Conservation (phyloP, 1,140 invertebrate genomes). For the Leguminivora glycinivorella region DNA sequence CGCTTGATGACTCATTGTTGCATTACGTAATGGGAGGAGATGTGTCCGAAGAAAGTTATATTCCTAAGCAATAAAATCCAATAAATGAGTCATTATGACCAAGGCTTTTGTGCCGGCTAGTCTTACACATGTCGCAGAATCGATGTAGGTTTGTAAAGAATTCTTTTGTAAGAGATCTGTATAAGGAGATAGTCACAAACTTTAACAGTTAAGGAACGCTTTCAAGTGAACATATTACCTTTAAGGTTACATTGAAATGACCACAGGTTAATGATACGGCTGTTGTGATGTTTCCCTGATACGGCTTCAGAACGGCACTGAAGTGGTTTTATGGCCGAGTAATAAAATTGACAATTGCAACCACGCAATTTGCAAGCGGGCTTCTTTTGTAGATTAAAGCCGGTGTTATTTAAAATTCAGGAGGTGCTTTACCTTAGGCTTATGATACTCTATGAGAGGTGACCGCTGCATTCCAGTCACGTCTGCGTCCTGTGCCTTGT, state of each 20-base stretch:
- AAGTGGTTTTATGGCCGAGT: slow-evolving; percentile 6
- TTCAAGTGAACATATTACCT: slow-evolving; percentile 2
- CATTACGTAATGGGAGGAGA: slow-evolving; percentile 19
- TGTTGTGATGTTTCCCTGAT: slow-evolving; percentile 4
- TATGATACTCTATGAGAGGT: slow-evolving; percentile 58
- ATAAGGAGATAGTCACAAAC: not conserved
- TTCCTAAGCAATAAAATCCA: slow-evolving; percentile 8
- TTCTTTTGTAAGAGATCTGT: not conserved
- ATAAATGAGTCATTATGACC: slow-evolving; percentile 18
- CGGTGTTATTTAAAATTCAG: slow-evolving; percentile 62
- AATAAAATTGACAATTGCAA: slow-evolving; percentile 28
- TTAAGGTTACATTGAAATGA: slow-evolving; percentile 20
- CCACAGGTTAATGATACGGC: slow-evolving; percentile 19
- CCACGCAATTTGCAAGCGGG: slow-evolving; percentile 30
- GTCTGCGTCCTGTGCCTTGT: slow-evolving; percentile 52
- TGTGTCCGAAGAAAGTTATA: not conserved
- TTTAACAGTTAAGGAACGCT: slow-evolving; percentile 13
- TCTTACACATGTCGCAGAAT: not conserved
- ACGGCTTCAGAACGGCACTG: slow-evolving; percentile 11
- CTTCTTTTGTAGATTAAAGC: slow-evolving; percentile 36
- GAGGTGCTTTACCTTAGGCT: slow-evolving; percentile 53
- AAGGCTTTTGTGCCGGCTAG: not conserved
- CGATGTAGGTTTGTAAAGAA: not conserved
- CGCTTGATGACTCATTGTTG: slow-evolving; percentile 27
- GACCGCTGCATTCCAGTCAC: slow-evolving; percentile 58